These are phyloP conservation scores for Eriocheir sinensis DNA, from an alignment of 1,140 invertebrate species.

Conservation along the genomic window DNA sequence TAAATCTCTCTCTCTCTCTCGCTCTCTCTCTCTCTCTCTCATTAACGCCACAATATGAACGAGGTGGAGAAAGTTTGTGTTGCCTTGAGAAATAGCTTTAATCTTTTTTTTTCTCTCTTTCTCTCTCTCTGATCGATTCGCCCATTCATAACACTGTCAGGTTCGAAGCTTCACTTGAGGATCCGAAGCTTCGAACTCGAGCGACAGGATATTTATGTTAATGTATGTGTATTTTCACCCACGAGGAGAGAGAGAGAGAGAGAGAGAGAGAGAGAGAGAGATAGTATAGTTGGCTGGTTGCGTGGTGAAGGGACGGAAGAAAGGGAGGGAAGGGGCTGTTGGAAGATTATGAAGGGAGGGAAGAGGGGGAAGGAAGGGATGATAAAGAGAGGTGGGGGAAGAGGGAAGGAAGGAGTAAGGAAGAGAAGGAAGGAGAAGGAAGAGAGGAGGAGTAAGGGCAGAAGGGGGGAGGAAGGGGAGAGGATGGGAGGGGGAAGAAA, in stretches of 20 bases:
- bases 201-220: constrained; percentile 13
- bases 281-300: no score
- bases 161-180: constrained; percentile 35
- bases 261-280: constrained; percentile 27
- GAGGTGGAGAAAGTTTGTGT: constrained; percentile 38
- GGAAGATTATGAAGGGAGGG: neutral
- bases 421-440: neutral
- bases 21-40: constrained; percentile 15
- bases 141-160: constrained; percentile 60
- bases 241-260: neutral
- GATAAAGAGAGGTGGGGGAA: no score
- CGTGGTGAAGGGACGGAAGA: neutral
- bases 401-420: no score
- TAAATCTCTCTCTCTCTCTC: neutral
- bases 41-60: constrained; percentile 58
- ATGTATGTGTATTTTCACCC: neutral
- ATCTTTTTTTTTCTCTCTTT: constrained; percentile 21
- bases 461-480: neutral
- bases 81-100: constrained; percentile 29
- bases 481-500: neutral
- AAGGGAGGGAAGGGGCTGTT: neutral
- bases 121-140: constrained; percentile 52
- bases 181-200: neutral
- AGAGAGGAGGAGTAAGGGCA: no score
- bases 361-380: no score